These are phyloP conservation scores for Heliopora coerulea DNA, from an alignment of 92 coral and sea anemone species.

Conservation along the genomic window DNA sequence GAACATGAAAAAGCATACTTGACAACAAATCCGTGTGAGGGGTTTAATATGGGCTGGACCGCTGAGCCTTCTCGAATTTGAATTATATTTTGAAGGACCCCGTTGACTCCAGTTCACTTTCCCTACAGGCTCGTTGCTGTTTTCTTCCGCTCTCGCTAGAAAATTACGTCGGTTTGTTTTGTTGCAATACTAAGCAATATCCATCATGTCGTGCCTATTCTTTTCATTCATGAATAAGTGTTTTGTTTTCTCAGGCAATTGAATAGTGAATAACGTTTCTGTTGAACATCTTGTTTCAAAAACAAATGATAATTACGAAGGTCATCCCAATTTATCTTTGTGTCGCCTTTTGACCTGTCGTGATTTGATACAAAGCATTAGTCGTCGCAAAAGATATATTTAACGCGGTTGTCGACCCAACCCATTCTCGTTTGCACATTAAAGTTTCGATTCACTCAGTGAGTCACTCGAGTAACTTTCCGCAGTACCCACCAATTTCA, in stretches of 20 bases:
- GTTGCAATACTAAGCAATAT: neutral
- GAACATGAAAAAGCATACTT: slow-evolving; percentile 33
- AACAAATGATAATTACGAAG: slow-evolving; percentile 32
- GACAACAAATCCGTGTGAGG: slow-evolving; percentile 17
- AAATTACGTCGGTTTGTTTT: neutral
- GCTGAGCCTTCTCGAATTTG: slow-evolving; percentile 38
- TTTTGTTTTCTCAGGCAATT: slow-evolving; percentile 17
- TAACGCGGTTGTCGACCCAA: too few relatives aligned
- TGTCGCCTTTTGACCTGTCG: slow-evolving; percentile 31
- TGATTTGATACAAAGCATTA: neutral
- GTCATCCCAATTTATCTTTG: slow-evolving; percentile 26
- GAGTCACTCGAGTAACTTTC: too few relatives aligned
- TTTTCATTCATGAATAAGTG: neutral
- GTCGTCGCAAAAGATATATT: too few relatives aligned
- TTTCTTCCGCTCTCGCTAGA: neutral
- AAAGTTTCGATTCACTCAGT: too few relatives aligned
- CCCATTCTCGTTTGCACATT: too few relatives aligned
- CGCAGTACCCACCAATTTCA: too few relatives aligned
- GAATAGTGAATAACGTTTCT: slow-evolving; percentile 23
- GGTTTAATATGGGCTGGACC: slow-evolving; percentile 4
- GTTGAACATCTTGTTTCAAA: slow-evolving; percentile 17
- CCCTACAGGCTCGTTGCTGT: too few relatives aligned
- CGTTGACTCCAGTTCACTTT: too few relatives aligned
- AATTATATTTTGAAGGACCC: slow-evolving; percentile 16
- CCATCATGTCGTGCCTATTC: neutral